phyloP scores from a whole-genome alignment of 2,113 vertebrate genomes.

The Zootoca vivipara region DNA sequence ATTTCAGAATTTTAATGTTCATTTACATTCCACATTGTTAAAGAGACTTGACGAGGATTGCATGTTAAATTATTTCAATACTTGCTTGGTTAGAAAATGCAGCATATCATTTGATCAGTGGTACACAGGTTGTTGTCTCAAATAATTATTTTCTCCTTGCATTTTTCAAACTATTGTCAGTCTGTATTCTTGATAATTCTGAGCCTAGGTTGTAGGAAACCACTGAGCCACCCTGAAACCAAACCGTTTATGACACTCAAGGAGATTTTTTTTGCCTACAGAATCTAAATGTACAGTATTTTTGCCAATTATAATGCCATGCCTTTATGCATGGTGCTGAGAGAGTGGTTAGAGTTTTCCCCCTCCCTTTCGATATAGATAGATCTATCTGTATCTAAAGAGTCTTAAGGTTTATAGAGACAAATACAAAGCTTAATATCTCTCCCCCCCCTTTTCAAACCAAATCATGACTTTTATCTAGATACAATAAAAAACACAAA shows the following conservation, averaged over 20 bases:
- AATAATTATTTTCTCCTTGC: neutral
- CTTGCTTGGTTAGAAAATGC: neutral
- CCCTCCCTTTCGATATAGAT: no score
- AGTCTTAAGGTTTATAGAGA: no score
- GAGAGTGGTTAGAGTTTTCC: no score
- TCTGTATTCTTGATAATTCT: neutral
- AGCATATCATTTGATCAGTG: neutral
- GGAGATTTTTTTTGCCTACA: neutral
- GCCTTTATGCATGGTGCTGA: no score
- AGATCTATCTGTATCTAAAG: no score
- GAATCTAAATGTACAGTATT: neutral
- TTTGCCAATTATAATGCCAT: neutral
- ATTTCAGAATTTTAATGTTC: neutral
- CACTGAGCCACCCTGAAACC: neutral
- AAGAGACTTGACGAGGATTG: neutral
- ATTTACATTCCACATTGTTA: neutral
- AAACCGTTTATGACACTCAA: neutral
- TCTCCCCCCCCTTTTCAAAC: no score
- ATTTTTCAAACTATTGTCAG: neutral
- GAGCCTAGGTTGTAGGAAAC: neutral
- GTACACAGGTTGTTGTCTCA: neutral
- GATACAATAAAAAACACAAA: no score
- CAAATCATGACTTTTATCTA: no score
- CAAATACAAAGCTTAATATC: no score
- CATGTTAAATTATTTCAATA: neutral